Evolutionary conservation across 1,140 invertebrate species (phyloP), one percentile per base, ranked within the genome.

Genomic region (Oedothorax gibbosus): DNA sequence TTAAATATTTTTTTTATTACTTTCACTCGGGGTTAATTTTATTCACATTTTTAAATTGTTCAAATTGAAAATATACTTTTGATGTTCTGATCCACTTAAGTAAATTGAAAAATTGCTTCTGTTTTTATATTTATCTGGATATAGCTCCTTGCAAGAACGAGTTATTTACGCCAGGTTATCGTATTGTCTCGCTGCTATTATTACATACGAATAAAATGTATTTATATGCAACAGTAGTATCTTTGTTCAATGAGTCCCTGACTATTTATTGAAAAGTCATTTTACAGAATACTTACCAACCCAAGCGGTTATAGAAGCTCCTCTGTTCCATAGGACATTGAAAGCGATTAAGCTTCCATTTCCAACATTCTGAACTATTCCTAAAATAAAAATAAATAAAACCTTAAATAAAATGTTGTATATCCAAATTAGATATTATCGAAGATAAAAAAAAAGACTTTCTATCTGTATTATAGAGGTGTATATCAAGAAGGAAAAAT

Each of bases 251-350:
- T 0, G 11, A 68, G 21, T 14, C 9, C 10, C 8, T 64, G 15
- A 64, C 15, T 11, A 64, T 64, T n/a, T n/a, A n/a, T 64, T 64
- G 20, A 64, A n/a, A 64, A 64, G 20, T n/a, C 2, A n/a, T 0
- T 64, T 68, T 20, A 15, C 3, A 15, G 20, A 11, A 21, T 79
- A 79, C 76, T 79, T 53, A 79, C 76, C 76, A 56, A 79, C 76
- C 76, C 76, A 79, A n/a, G 64, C 11, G 14, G 76, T 79, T n/a
- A 79, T 15, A 49, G 76, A 79, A 9, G 18, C 51, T 35, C 76
- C 76, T 10, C 50, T 54, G 18, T 79, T 79, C 76, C 76, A 79
- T 7, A 79, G 62, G 7, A 79, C 76, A 56, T 79, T 79, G 35
- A 66, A 79, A 10, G 60, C 62, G 2, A 79, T 20, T 8, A 79